phyloP scores from a whole-genome alignment of 2,797 vertebrate genomes.

The Euphonia xanthogaster region DNA sequence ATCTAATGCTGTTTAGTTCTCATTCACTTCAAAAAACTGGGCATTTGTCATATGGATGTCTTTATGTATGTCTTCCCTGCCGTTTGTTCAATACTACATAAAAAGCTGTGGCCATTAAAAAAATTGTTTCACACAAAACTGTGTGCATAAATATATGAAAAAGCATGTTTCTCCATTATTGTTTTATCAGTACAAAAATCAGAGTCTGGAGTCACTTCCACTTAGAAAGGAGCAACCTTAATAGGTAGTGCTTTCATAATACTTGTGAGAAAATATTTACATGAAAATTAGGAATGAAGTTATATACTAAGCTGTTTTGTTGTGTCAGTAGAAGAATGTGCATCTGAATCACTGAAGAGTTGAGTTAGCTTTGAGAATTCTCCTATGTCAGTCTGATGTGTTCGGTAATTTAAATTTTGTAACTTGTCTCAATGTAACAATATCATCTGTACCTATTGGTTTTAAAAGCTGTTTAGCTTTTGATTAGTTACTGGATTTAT shows the following conservation, averaged over 20 bases:
- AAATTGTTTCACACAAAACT: not conserved
- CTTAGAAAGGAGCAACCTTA: not conserved
- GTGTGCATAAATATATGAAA: not conserved
- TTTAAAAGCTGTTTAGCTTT: not conserved
- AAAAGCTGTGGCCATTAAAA: not conserved
- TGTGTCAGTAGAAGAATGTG: not conserved
- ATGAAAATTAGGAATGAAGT: not conserved
- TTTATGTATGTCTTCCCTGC: not conserved
- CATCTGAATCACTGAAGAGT: not conserved
- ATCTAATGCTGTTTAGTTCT: not conserved
- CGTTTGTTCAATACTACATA: not conserved
- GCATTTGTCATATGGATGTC: not conserved
- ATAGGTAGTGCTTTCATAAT: not conserved
- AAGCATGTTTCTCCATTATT: not conserved
- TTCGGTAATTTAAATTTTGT: not conserved
- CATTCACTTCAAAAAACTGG: not conserved
- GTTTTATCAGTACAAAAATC: not conserved
- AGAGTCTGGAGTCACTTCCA: not conserved
- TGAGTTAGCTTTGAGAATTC: not conserved
- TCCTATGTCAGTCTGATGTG: not conserved
- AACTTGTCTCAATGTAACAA: not conserved
- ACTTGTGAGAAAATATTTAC: not conserved
- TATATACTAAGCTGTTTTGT: not conserved
- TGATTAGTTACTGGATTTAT: not conserved
- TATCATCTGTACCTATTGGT: not conserved